Conservation (phyloP, 2,113 vertebrate species). For the Triplophysa dalaica region DNA sequence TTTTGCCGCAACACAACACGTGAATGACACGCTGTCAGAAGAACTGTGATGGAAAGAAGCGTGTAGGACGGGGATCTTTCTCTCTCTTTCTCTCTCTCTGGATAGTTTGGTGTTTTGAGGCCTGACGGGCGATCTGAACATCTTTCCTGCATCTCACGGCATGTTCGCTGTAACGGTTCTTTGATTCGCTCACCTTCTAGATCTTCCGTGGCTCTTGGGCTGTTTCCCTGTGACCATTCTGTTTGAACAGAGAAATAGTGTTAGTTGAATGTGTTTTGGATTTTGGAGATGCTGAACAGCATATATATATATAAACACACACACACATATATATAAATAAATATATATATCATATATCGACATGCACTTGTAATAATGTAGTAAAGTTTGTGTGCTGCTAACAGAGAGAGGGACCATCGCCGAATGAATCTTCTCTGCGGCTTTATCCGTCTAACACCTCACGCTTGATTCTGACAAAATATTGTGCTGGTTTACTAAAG, state of each 20-base stretch:
- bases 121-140: not conserved
- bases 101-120: not conserved
- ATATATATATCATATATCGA: slow-evolving; percentile 47
- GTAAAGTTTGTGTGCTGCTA: slow-evolving; percentile 63
- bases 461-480: slow-evolving; percentile 67
- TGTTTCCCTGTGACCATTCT: slow-evolving; percentile 70
- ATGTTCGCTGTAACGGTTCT: slow-evolving; percentile 50
- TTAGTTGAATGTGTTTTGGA: slow-evolving; percentile 67
- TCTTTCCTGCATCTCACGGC: slow-evolving; percentile 48
- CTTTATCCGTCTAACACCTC: slow-evolving; percentile 54
- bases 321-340: slow-evolving; percentile 68
- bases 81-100: not conserved
- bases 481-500: slow-evolving; percentile 50
- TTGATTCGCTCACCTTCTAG: slow-evolving; percentile 62
- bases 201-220: slow-evolving; percentile 72
- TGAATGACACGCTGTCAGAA: slow-evolving; percentile 43
- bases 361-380: slow-evolving; percentile 26
- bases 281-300: slow-evolving; percentile 67
- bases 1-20: slow-evolving; percentile 54
- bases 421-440: slow-evolving; percentile 56
- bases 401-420: slow-evolving; percentile 62
- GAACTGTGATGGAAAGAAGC: slow-evolving; percentile 51
- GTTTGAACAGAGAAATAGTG: slow-evolving; percentile 69
- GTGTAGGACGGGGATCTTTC: not conserved
- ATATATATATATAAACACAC: slow-evolving; percentile 65